Evolutionary conservation across 2,797 vertebrate genomes (phyloP), one percentile per base, ranked within the genome.

Genomic region (Phrynocephalus vlangalii): DNA sequence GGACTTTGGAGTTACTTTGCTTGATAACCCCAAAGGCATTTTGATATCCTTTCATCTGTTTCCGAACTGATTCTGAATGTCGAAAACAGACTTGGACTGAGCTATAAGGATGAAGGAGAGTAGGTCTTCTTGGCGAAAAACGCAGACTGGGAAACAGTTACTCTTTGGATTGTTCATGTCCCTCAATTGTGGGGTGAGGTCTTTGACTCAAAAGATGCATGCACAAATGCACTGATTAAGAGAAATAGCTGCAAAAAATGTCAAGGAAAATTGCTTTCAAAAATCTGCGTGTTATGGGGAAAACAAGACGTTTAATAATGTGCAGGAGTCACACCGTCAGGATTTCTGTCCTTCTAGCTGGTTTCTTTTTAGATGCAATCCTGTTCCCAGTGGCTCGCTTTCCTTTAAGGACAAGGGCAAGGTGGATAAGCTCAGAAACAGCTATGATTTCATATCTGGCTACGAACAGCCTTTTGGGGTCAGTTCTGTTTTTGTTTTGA

Each of bases 391-490:
- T 38, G 70, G 2, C 85, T 30, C 50, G 30, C 70, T 88, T 73
- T 68, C 60, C 75, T 76, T 88, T 81, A 85, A 88, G 70, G 78
- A 84, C 68, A 88, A 88, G 77, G 87, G 67, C 87, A 88, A 84
- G 72, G 67, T 16, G n/a, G 52, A 50, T 56, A 88, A 85, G 28
- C 60, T 88, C 44, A 80, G 70, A 38, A 88, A 24, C 28, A 80
- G 77, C 77, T 88, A 80, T 68, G 16, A 85, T 81, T 88, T 81
- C 71, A 85, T 88, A 88, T 81, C 78, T 85, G 83, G 70, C 38
- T 80, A 48, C 15, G 60, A 72, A 67, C 84, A 88, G 33, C 24
- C 26, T 89, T 91, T 67, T 73, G 56, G 18, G 87, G 79, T n/a
- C 86, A 38, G 8, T 60, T 81, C 86, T 48, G 8, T 60, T 81